Percentiles rank a stretch among this genome's conserved stretches.
These are phyloP conservation scores for Carassius gibelio DNA, from an alignment of 2,113 vertebrate genomes.

Conservation along the genomic window DNA sequence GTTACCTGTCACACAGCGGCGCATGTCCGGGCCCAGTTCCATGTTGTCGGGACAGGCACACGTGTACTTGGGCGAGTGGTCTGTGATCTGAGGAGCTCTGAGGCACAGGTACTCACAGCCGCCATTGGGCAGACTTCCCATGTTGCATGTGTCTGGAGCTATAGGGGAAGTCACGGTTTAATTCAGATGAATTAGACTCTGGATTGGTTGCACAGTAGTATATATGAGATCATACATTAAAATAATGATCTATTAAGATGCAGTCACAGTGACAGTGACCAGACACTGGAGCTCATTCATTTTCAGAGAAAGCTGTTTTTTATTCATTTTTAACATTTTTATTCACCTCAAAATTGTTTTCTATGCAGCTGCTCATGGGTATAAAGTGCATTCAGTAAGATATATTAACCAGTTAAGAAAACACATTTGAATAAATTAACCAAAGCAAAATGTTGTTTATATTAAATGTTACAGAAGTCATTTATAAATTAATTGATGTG, in stretches of 20 bases:
- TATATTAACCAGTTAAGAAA: background rate
- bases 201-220: background rate
- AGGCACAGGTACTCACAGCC: slow-evolving; percentile 97
- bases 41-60: slow-evolving; percentile 93
- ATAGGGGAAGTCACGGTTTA: slow-evolving; percentile 29
- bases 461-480: background rate
- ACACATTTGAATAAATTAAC: background rate
- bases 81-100: slow-evolving; percentile 90
- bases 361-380: background rate
- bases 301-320: background rate
- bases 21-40: slow-evolving; percentile 94
- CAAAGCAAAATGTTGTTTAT: background rate
- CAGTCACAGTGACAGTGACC: background rate
- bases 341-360: background rate
- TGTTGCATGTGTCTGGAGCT: slow-evolving; percentile 90
- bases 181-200: background rate
- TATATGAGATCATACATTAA: background rate
- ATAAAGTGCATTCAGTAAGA: background rate
- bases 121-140: slow-evolving; percentile 86
- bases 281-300: background rate
- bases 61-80: slow-evolving; percentile 91
- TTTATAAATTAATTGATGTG: slow-evolving; percentile 8
- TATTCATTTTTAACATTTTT: background rate
- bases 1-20: slow-evolving; percentile 87
- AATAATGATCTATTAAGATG: slow-evolving; percentile 31